Evolutionary conservation across 2,797 vertebrate genomes (phyloP).

Genomic region (Diceros bicornis): DNA sequence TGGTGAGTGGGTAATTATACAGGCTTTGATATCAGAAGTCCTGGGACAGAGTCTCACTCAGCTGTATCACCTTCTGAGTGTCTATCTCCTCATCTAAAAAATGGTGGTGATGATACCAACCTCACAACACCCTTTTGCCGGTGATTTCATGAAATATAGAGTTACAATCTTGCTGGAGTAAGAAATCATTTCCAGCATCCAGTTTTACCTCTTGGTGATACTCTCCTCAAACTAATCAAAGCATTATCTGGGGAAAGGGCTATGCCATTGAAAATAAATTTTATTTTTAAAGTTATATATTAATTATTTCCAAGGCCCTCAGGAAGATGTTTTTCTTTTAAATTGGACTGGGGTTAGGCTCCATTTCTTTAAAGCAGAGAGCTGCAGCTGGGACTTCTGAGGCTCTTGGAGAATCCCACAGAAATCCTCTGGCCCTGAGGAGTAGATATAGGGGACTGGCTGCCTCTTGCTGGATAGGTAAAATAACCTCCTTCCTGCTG

Average conservation of each 20-base stretch:
- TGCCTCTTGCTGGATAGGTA: neutral
- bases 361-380: neutral
- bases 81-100: neutral
- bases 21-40: neutral
- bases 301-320: neutral
- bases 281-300: slow-evolving; percentile 54
- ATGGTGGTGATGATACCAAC: neutral
- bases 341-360: neutral
- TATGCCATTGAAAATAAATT: slow-evolving; percentile 32
- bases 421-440: neutral
- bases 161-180: neutral
- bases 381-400: neutral
- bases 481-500: neutral
- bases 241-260: neutral
- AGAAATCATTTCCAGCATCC: neutral
- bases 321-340: neutral
- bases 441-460: too few relatives aligned
- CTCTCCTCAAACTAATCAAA: neutral
- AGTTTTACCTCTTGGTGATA: neutral
- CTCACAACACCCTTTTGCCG: neutral
- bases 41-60: neutral
- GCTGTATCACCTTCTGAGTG: accelerated
- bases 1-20: neutral
- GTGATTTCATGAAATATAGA: neutral
- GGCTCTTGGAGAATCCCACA: too few relatives aligned